phyloP scores from a whole-genome alignment of 2,113 vertebrate genomes.

The Craseonycteris thonglongyai region DNA sequence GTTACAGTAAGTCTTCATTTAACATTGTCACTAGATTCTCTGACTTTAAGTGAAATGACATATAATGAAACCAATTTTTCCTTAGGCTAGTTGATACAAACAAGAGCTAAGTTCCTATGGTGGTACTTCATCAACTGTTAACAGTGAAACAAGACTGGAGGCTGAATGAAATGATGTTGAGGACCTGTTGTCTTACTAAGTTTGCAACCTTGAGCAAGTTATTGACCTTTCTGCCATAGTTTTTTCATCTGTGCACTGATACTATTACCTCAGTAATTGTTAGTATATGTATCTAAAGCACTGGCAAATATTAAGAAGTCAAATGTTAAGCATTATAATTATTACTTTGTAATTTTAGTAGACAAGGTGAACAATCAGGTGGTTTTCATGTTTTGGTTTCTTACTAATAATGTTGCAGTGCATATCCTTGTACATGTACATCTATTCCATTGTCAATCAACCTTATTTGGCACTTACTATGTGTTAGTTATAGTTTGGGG shows the following conservation, averaged over 20 bases:
- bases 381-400: background rate
- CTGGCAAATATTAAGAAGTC: background rate
- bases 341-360: background rate
- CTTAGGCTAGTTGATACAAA: background rate
- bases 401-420: background rate
- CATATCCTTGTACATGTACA: background rate
- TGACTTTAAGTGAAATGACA: background rate
- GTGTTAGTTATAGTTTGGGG: background rate
- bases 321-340: background rate
- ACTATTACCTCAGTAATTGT: background rate
- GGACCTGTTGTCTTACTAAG: background rate
- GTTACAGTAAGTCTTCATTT: background rate
- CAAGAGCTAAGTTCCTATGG: background rate
- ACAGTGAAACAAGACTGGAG: background rate
- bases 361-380: background rate
- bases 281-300: background rate
- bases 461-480: background rate
- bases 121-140: background rate
- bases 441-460: background rate
- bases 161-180: background rate
- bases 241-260: background rate
- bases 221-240: background rate
- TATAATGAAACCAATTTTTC: background rate
- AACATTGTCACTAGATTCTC: too few relatives aligned
- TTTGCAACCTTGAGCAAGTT: background rate